Base-by-base conservation (phyloP, 2,113 vertebrate genomes). In the Mormyrus lacerda region DNA sequence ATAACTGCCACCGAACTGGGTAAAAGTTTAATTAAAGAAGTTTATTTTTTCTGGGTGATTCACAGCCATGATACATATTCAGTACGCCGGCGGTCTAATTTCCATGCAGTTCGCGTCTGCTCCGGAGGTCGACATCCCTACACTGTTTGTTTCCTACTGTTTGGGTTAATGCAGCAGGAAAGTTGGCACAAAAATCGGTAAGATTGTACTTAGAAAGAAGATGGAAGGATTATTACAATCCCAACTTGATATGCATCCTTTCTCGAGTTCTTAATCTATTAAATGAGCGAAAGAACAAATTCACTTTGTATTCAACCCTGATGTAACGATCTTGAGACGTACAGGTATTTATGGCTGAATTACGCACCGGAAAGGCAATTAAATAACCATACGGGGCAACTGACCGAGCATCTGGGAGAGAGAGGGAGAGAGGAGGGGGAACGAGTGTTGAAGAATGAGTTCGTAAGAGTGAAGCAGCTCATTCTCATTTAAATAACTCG, bases 1-100 rank as follows among this genome's bases (percentile, higher is more conserved):
- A n/a, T 61, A 58, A 39, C 53, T 55, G 47, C 50, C 31, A 87
- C n/a, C 24, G 27, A 53, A 50, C 27, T 21, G 48, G 10, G 17
- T 76, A 48, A 76, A 50, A 24, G 13, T 79, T 87, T 87, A 10
- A 19, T 53, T 55, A 53, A 87, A 87, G 50, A 87, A 87, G n/a
- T 53, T 53, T 87, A 82, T 79, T 42, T 82, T 11, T 53, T 58
- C 73, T n/a, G 35, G 0, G 73, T 89, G 88, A 83, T 89, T 83
- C 11, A 39, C 35, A 51, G 51, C 13, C 48, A 9, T 89, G 39
- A 85, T 42, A 84, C 8, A 47, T 58, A 61, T 89, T 61, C 50
- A 58, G 31, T 27, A n/a, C 39, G n/a, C 45, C 47, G 35, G 42
- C 31, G 17, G 4, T 45, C 35, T 89, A 83, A 84, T 84, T 58